Evolutionary conservation across 2,888 invertebrate genomes (phyloP).

Genomic region (Pammene fasciana): DNA sequence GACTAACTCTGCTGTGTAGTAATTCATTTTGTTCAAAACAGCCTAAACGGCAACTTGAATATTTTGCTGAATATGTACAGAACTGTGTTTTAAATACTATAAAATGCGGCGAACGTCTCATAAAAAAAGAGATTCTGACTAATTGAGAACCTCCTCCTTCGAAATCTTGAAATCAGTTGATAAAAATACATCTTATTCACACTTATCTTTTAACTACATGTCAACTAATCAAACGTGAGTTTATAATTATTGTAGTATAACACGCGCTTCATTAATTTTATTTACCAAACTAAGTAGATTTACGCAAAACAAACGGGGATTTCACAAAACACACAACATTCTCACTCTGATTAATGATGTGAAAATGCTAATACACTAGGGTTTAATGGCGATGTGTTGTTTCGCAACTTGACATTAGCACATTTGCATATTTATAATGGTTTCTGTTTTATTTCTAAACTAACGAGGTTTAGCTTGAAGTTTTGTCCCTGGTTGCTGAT

Average conservation of each 20-base stretch:
- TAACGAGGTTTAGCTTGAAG: constrained; percentile 8
- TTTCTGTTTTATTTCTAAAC: constrained; percentile 10
- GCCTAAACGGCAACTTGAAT: too few relatives aligned
- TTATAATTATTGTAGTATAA: background rate
- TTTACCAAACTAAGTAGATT: constrained; percentile 23
- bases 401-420: constrained; percentile 24
- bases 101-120: too few relatives aligned
- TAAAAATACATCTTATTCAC: too few relatives aligned
- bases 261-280: constrained; percentile 18
- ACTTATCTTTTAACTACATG: too few relatives aligned
- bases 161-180: too few relatives aligned
- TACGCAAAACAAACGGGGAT: constrained; percentile 28
- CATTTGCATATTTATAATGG: constrained; percentile 34
- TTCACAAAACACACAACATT: constrained; percentile 33
- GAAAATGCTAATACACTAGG: constrained; percentile 27
- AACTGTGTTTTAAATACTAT: too few relatives aligned
- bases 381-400: constrained; percentile 24
- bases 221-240: background rate
- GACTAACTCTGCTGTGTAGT: too few relatives aligned
- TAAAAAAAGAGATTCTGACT: too few relatives aligned
- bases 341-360: constrained; percentile 34
- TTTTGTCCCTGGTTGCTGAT: too few relatives aligned
- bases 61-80: too few relatives aligned
- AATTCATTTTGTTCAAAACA: too few relatives aligned
- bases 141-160: too few relatives aligned